Evolutionary conservation across 2,113 vertebrate species (phyloP), one percentile per base, ranked within the genome.

Genomic region (Hiodon alosoides): DNA sequence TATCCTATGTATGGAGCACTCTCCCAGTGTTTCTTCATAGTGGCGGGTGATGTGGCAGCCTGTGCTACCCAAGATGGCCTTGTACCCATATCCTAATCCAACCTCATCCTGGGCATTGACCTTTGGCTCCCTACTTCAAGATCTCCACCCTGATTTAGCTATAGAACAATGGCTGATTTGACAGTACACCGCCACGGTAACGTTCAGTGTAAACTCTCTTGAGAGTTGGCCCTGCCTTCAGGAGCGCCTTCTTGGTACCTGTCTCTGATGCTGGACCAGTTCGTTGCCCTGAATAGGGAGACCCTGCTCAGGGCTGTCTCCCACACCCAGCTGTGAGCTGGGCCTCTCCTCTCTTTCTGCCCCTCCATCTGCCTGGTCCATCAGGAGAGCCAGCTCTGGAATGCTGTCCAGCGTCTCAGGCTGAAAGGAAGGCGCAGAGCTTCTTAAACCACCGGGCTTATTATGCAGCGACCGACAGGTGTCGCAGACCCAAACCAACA

Each of bases 181-280:
- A 31, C 31, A 31, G 31, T n/a, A n/a, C n/a, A n/a, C n/a, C n/a
- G n/a, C n/a, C n/a, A n/a, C n/a, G n/a, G n/a, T 31, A 2, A 31
- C 31, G 31, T 31, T 31, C 31, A 31, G 31, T 31, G 31, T 31
- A 31, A 31, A 31, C 31, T 31, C 31, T 31, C 31, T 31, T 31
- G 31, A 31, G 31, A 31, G 31, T 31, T 31, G 31, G 31, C 31
- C 31, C 31, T 31, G 31, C 31, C 31, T 31, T 31, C 31, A 31
- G 31, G 31, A 31, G 31, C 31, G 31, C 31, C 31, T 31, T 31
- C 31, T 31, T 2, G 31, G 31, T 88, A 98, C 96, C 96, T 97
- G 95, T 86, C 92, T 93, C 67, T 93, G 94, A 71, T 93, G 89
- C 87, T 93, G 94, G 50, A 89, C 83, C 80, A 90, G 76, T 0